These are phyloP conservation scores for Xiphorhynchus elegans DNA, from an alignment of 2,113 vertebrate species.

Conservation along the genomic window DNA sequence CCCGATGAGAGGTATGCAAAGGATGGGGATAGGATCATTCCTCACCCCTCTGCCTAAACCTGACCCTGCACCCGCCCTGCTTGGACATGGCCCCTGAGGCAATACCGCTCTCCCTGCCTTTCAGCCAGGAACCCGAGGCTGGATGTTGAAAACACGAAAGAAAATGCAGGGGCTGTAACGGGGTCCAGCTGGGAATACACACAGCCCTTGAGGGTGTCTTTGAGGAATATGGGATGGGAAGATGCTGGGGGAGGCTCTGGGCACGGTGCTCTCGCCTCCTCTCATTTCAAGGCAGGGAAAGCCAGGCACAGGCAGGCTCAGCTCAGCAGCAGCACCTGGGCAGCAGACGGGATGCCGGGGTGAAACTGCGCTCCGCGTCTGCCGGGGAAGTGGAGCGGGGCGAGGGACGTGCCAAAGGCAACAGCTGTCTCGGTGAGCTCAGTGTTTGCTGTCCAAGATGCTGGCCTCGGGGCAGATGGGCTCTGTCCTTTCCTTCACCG, in stretches of 20 bases:
- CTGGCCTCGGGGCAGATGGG: not conserved
- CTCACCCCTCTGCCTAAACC: not conserved
- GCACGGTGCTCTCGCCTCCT: accelerated
- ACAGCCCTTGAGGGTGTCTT: not conserved
- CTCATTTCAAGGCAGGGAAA: not conserved
- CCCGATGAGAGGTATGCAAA: not conserved
- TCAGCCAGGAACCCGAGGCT: not conserved
- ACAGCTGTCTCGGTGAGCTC: not conserved
- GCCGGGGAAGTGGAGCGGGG: not conserved
- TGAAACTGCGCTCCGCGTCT: accelerated
- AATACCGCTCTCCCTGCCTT: not conserved
- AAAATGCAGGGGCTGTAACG: accelerated
- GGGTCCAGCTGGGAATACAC: not conserved
- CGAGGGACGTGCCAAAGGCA: not conserved
- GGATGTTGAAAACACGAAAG: not conserved
- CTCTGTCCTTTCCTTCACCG: not conserved
- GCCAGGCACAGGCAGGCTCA: accelerated
- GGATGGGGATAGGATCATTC: not conserved
- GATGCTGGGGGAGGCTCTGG: not conserved
- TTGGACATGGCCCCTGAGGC: accelerated
- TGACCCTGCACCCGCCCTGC: not conserved
- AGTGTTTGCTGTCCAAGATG: not conserved
- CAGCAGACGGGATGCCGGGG: not conserved
- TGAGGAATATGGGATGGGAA: accelerated
- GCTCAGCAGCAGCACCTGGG: not conserved